A percentile compares a stretch with the other conserved stretches of the same genome.
Evolutionary conservation across 2,888 invertebrate genomes (phyloP).

Genomic region (Norana najaformis): DNA sequence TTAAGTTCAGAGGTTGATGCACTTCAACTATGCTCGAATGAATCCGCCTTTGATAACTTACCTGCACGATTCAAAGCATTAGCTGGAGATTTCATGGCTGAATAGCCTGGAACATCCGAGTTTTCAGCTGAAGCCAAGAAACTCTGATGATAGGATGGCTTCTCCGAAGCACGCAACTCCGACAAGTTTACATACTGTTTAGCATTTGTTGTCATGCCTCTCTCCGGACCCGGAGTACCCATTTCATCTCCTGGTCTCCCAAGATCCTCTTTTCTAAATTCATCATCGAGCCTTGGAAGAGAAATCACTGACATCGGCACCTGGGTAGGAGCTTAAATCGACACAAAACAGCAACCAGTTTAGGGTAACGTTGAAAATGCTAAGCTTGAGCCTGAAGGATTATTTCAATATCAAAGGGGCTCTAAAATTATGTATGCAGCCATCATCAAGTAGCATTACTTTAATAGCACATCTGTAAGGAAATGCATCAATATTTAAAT

Average conservation of each 20-base stretch:
- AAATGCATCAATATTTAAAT: background rate
- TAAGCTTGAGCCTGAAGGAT: too few relatives aligned
- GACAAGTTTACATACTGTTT: background rate
- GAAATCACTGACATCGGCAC: background rate
- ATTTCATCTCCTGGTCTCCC: background rate
- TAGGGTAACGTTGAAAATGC: background rate
- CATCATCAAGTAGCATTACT: background rate
- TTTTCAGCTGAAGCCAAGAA: background rate
- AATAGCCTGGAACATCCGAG: background rate
- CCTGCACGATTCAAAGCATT: slow-evolving; percentile 18
- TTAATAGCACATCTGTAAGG: background rate
- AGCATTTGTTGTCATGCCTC: background rate
- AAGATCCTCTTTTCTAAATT: background rate
- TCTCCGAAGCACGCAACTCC: background rate
- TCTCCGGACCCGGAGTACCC: background rate
- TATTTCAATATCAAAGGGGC: too few relatives aligned
- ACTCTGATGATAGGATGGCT: background rate
- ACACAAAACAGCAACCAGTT: background rate
- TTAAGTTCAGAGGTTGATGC: too few relatives aligned
- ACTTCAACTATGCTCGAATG: background rate
- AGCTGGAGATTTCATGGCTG: background rate
- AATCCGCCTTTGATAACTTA: background rate
- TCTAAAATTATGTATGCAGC: background rate
- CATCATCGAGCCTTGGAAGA: background rate
- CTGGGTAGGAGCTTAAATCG: background rate